Base-by-base conservation (phyloP, 2,113 vertebrate genomes). In the Perognathus longimembris region DNA sequence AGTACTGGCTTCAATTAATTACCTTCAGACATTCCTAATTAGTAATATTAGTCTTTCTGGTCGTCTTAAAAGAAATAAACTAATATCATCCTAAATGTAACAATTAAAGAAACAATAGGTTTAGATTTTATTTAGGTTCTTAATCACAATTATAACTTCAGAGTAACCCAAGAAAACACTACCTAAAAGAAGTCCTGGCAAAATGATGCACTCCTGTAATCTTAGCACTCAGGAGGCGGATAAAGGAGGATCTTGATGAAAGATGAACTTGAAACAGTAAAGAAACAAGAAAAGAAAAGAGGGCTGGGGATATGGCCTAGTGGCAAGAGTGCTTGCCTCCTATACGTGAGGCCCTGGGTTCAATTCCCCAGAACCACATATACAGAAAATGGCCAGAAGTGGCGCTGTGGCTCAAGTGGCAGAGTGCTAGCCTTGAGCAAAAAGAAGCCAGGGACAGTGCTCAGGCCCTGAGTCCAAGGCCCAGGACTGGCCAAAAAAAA, bases 81-180 rank as follows among this genome's bases (percentile, higher is more conserved):
- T 40, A 75, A 74, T 17, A 15, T 73, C 57, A 38, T 3, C n/a
- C n/a, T 30, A 24, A 83, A 74, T 24, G 17, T 80, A 36, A 85
- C 12, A 71, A 22, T 30, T 21, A 79, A 0, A 77, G 36, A 91
- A 82, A 40, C 50, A 82, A 50, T 0, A 45, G 38, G 6, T 17
- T 85, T 71, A 36, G 42, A 70, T 85, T 84, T 63, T 74, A 86
- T 75, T 94, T 69, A n/a, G n/a, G 66, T 86, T 64, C 12, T 76
- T 85, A 34, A 75, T 78, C 57, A 40, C 64, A 78, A 57, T 85
- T 88, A 69, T 83, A 81, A 93, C 40, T 87, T 88, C 38, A 34
- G 42, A 14, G 17, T 34, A 34, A 85, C 38, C 63, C 1, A 83
- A 73, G 57, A 89, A 85, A 89, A 87, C 70, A 83, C 57, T 70